Percentiles rank a stretch among this genome's conserved stretches.
These are phyloP conservation scores for Salvelinus sp. DNA, from an alignment of 2,113 vertebrate species.

Conservation along the genomic window DNA sequence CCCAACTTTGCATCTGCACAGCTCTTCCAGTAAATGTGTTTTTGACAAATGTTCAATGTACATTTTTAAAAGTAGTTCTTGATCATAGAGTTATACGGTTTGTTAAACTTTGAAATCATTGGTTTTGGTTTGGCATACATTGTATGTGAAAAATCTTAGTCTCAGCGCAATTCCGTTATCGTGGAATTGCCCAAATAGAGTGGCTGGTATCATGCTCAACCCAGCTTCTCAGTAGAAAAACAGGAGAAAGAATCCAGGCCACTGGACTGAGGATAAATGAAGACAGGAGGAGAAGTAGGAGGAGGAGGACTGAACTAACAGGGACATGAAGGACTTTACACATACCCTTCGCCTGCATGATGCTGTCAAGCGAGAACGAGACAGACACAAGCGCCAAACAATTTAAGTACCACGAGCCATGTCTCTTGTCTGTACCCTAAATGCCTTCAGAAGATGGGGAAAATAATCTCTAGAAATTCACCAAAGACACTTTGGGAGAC, in stretches of 20 bases:
- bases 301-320: background rate
- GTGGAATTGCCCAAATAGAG: no score
- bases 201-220: background rate
- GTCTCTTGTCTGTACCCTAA: slow-evolving; percentile 61
- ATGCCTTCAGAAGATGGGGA: slow-evolving; percentile 71
- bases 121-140: no score
- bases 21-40: no score
- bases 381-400: background rate
- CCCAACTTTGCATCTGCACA: no score
- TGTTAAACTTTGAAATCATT: no score
- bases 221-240: background rate
- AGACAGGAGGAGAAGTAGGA: background rate
- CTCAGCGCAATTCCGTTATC: no score
- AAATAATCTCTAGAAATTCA: slow-evolving; percentile 64
- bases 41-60: no score
- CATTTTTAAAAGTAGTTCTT: no score
- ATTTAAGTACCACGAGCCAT: slow-evolving; percentile 45
- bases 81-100: no score
- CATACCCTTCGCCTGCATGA: background rate
- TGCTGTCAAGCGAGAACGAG: background rate
- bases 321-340: background rate
- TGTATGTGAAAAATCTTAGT: no score
- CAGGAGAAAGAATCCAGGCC: background rate
- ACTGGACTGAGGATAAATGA: background rate
- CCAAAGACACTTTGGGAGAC: slow-evolving; percentile 68